A percentile compares a stretch with the other conserved stretches of the same genome.
These are phyloP conservation scores for Spheniscus mendiculus DNA, from an alignment of 2,113 vertebrate genomes.

Conservation along the genomic window DNA sequence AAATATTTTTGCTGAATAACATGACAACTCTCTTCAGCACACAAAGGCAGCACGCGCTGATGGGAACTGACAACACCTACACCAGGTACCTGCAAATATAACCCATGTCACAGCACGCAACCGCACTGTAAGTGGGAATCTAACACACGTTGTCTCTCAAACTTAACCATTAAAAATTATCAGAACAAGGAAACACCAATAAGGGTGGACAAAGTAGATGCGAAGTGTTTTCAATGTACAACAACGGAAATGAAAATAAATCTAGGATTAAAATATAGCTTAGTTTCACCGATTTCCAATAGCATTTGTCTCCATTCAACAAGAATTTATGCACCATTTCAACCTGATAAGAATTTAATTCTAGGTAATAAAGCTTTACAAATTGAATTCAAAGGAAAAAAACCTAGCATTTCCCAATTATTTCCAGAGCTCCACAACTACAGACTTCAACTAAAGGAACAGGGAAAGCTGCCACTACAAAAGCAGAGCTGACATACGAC, in stretches of 20 bases:
- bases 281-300: slow-evolving; percentile 39
- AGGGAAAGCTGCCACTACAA: background rate
- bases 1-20: background rate
- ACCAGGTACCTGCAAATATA: background rate
- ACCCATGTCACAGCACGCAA: background rate
- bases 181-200: background rate
- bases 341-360: slow-evolving; percentile 59
- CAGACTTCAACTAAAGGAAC: background rate
- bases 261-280: slow-evolving; percentile 47
- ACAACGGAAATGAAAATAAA: slow-evolving; percentile 53
- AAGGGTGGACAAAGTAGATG: background rate
- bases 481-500: background rate
- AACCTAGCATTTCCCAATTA: background rate
- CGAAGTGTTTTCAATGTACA: background rate
- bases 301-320: slow-evolving; percentile 48
- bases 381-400: slow-evolving; percentile 19
- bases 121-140: background rate
- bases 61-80: background rate
- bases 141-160: background rate
- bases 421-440: background rate
- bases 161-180: background rate
- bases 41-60: background rate
- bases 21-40: background rate
- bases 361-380: slow-evolving; percentile 65
- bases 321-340: slow-evolving; percentile 54